Evolutionary conservation across 2,888 invertebrate genomes (phyloP).

Genomic region (Tiphia femorata): DNA sequence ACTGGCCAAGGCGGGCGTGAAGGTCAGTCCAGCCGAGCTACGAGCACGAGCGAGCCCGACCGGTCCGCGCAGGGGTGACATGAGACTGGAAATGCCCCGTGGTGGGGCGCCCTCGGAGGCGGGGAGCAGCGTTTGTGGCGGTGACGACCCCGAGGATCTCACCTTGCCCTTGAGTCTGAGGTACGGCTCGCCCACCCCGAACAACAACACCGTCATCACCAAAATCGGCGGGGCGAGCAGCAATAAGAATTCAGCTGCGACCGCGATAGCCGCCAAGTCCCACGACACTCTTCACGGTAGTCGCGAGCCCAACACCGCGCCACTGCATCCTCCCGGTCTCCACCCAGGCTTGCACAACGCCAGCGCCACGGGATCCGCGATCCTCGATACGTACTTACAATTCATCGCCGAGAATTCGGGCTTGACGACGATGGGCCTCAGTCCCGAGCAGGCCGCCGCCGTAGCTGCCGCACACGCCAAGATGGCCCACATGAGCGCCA

Average conservation of each 20-base stretch:
- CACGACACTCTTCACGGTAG: conserved; percentile 75
- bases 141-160: conserved; percentile 87
- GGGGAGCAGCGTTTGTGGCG: conserved; percentile 81
- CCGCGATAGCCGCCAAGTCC: conserved; percentile 78
- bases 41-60: conserved; percentile 89
- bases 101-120: conserved; percentile 78
- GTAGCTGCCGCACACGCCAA: conserved; percentile 81
- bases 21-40: conserved; percentile 86
- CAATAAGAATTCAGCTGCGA: conserved; percentile 55
- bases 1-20: conserved; percentile 89
- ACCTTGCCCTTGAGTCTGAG: conserved; percentile 76
- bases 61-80: conserved; percentile 82
- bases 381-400: conserved; percentile 89
- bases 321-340: conserved; percentile 62
- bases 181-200: conserved; percentile 76
- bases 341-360: conserved; percentile 53
- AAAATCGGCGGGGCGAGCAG: conserved; percentile 51
- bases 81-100: conserved; percentile 83
- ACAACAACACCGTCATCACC: conserved; percentile 70
- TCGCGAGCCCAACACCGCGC: conserved; percentile 79
- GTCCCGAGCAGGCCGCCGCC: conserved; percentile 75
- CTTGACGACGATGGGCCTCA: conserved; percentile 75
- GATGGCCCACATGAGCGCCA: conserved; percentile 82
- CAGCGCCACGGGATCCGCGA: conserved; percentile 75
- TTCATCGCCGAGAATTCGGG: conserved; percentile 88